phyloP scores from a whole-genome alignment of 2,888 invertebrate species.

The Trilocha varians region DNA sequence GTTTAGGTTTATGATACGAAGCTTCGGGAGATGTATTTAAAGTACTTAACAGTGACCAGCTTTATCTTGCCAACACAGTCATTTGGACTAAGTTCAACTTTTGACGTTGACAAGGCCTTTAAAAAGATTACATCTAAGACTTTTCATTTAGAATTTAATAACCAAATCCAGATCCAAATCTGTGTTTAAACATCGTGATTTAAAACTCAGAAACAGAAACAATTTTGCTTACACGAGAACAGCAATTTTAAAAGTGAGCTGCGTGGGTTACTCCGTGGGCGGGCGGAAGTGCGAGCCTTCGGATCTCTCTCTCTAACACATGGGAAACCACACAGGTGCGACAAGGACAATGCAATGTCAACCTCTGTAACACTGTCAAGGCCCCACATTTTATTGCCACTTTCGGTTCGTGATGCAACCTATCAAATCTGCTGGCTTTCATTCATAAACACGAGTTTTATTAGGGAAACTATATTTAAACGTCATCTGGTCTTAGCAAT shows the following conservation, averaged over 20 bases:
- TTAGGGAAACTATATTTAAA: not conserved
- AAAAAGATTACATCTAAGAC: too few relatives aligned
- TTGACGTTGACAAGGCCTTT: too few relatives aligned
- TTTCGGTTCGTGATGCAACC: constrained; percentile 63
- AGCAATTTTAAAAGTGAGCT: constrained; percentile 53
- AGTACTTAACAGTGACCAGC: too few relatives aligned
- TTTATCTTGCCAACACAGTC: too few relatives aligned
- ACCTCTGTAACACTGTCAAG: constrained; percentile 58
- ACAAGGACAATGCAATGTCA: constrained; percentile 55
- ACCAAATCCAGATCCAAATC: not conserved
- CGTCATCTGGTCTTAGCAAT: too few relatives aligned
- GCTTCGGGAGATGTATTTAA: too few relatives aligned
- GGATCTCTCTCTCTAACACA: constrained; percentile 54
- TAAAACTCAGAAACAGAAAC: constrained; percentile 17
- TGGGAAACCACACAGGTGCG: constrained; percentile 28
- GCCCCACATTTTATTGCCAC: constrained; percentile 58
- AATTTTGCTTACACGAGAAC: constrained; percentile 49
- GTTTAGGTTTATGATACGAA: too few relatives aligned
- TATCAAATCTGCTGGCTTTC: constrained; percentile 3
- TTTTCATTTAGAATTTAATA: constrained; percentile 15
- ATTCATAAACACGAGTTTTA: not conserved
- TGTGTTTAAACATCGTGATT: not conserved
- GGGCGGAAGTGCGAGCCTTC: constrained; percentile 70
- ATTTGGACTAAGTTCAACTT: too few relatives aligned
- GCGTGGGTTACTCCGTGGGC: constrained; percentile 67